Conservation (phyloP, 2,113 vertebrate genomes). For the Crypturellus undulatus region DNA sequence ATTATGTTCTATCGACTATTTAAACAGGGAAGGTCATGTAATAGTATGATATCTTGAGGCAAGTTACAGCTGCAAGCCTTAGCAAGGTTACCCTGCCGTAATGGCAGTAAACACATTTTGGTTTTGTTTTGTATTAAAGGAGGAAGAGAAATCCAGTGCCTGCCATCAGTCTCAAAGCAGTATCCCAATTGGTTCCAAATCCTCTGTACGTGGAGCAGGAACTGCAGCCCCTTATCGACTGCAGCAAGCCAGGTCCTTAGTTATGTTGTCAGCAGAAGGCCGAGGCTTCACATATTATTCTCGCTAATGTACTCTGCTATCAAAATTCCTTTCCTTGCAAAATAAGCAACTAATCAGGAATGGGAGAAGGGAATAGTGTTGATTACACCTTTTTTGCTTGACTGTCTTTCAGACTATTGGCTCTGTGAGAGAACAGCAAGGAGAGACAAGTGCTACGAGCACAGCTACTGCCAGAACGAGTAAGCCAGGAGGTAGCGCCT, state of each 20-base stretch:
- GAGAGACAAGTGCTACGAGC: not conserved
- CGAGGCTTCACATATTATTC: not conserved
- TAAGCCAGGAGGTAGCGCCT: not conserved
- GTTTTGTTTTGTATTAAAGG: conserved; percentile 3
- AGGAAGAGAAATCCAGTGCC: not conserved
- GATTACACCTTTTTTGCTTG: not conserved
- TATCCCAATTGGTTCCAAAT: not conserved
- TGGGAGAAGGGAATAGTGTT: not conserved
- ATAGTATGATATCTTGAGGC: conserved; percentile 33
- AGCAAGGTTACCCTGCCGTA: not conserved
- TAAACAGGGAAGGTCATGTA: conserved; percentile 14
- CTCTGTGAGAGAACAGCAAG: not conserved
- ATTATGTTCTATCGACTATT: conserved; percentile 20
- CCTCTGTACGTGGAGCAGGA: not conserved
- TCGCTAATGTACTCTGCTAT: not conserved
- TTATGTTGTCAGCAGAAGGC: not conserved
- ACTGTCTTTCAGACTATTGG: not conserved
- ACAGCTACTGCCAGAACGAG: not conserved
- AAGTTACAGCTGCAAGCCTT: conserved; percentile 9
- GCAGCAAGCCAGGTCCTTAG: not conserved
- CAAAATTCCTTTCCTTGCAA: conserved; percentile 17
- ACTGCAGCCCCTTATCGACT: not conserved
- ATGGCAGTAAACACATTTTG: not conserved
- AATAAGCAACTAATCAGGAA: conserved; percentile 29
- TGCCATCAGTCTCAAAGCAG: not conserved